Evolutionary conservation across 2,797 vertebrate genomes (phyloP), one percentile per base, ranked within the genome.

Genomic region (Pseudochromis fuscus): DNA sequence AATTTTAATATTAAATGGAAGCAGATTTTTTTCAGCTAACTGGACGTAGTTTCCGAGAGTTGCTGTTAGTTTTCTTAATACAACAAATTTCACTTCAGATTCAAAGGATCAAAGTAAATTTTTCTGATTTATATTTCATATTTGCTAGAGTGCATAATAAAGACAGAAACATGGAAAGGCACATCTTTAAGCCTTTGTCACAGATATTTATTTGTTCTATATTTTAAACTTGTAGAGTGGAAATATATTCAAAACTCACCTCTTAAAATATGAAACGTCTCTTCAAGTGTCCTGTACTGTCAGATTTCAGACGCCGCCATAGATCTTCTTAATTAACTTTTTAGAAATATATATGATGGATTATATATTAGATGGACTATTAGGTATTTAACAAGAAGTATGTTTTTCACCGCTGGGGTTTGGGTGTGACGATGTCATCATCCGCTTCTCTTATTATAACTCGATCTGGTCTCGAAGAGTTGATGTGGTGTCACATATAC

Each of bases 301-400:
- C 79, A 92, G 77, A 87, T 69, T 67, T 81, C 52, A 60, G 55
- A 56, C 45, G n/a, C 61, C 57, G 67, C 82, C 88, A 89, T 83
- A 10, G 21, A 71, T 37, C n/a, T 31, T 72, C 35, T 57, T 77
- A 24, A 10, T 19, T 16, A 42, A 44, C 40, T 59, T 55, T 48
- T 62, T 24, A 21, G n/a, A n/a, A n/a, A n/a, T n/a, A n/a, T n/a
- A n/a, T n/a, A n/a, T n/a, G n/a, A n/a, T n/a, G n/a, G n/a, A n/a
- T n/a, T n/a, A n/a, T n/a, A n/a, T n/a, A n/a, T n/a, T n/a, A n/a
- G n/a, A n/a, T n/a, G n/a, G n/a, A n/a, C n/a, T n/a, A n/a, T n/a
- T n/a, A 74, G 3, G 1, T 55, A n/a, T 61, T 65, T 44, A 75
- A 4, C 21, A 72, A 48, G 23, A 33, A 27, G 21, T 11, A 15